These are phyloP conservation scores for Acleris literana DNA, from an alignment of 2,888 invertebrate species.

Conservation along the genomic window DNA sequence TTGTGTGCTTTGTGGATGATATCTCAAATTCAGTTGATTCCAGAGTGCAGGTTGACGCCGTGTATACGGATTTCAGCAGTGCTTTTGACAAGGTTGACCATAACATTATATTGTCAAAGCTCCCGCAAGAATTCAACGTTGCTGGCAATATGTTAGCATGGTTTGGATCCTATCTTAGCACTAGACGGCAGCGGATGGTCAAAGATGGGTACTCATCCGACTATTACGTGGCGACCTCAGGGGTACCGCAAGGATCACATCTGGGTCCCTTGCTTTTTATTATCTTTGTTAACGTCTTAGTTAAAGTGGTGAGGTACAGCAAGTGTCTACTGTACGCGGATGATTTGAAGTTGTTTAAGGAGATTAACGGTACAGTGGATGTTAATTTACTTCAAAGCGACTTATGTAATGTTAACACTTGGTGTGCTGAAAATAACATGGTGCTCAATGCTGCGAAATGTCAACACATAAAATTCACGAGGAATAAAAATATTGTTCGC, in stretches of 20 bases:
- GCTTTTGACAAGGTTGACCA: conserved; percentile 14
- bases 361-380: background rate
- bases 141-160: background rate
- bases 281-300: no score
- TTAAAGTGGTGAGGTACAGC: no score
- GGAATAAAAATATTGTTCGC: no score
- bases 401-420: background rate
- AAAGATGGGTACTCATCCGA: no score
- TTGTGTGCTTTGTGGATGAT: background rate
- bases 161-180: background rate
- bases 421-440: conserved; percentile 1
- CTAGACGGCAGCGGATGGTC: no score
- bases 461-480: background rate
- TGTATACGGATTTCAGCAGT: conserved; percentile 3
- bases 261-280: no score
- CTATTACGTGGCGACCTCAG: no score
- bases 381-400: background rate
- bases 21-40: background rate
- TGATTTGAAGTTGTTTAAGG: background rate
- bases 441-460: no score
- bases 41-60: background rate
- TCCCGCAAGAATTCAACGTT: background rate
- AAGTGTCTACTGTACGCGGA: background rate
- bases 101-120: background rate
- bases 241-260: no score